These are phyloP conservation scores for Phortica magna DNA, from an alignment of 2,888 invertebrate species.

Conservation along the genomic window DNA sequence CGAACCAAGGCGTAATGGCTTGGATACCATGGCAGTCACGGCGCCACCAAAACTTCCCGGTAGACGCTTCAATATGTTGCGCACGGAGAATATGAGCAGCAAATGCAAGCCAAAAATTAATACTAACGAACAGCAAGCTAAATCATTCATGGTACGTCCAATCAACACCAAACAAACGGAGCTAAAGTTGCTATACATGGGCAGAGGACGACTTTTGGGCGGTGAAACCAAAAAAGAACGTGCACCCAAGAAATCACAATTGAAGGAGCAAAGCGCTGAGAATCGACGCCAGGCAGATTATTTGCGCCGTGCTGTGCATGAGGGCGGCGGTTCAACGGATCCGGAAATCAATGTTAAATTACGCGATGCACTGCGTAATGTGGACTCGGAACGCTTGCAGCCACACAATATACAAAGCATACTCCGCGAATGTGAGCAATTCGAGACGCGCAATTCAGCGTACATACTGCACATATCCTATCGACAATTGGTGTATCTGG, in stretches of 20 bases:
- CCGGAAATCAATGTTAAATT: conserved; percentile 46
- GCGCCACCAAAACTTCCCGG: too few relatives aligned
- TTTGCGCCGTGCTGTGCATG: conserved; percentile 50
- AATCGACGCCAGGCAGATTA: conserved; percentile 42
- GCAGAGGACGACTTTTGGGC: neutral
- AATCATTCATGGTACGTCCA: neutral
- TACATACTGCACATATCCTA: conserved; percentile 54
- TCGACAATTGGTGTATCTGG: conserved; percentile 42
- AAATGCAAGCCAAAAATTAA: too few relatives aligned
- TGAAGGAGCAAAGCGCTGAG: neutral
- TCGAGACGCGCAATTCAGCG: conserved; percentile 37
- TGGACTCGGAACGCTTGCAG: conserved; percentile 10
- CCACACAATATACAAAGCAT: conserved; percentile 43
- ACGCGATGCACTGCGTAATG: conserved; percentile 9
- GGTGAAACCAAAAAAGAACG: neutral
- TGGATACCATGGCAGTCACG: neutral
- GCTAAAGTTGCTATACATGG: neutral
- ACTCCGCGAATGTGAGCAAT: conserved; percentile 43
- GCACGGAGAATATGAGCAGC: too few relatives aligned
- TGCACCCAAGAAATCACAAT: conserved; percentile 21
- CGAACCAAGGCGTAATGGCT: conserved; percentile 13
- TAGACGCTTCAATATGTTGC: too few relatives aligned
- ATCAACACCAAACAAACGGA: neutral
- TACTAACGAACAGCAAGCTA: too few relatives aligned
- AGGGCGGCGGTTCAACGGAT: conserved; percentile 55